phyloP scores from a whole-genome alignment of 2,888 invertebrate genomes.

The Serripes groenlandicus region DNA sequence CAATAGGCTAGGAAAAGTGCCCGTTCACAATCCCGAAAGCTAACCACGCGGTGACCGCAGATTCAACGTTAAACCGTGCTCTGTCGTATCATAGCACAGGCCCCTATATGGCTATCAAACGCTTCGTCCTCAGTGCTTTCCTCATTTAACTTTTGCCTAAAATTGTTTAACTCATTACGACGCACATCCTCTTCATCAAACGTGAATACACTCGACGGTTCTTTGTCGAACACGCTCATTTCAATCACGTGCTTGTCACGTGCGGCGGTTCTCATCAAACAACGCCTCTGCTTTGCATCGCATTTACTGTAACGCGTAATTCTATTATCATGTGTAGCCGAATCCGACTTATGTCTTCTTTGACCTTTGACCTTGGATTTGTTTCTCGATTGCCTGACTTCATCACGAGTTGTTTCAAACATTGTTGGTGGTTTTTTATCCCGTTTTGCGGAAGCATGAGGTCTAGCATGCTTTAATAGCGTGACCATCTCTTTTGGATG shows the following conservation, averaged over 20 bases:
- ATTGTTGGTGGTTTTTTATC: not conserved
- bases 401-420: conserved; percentile 12
- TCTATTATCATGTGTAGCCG: conserved; percentile 2
- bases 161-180: not conserved
- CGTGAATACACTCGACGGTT: not conserved
- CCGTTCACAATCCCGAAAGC: too few species aligned
- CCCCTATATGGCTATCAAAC: conserved; percentile 13
- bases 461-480: not conserved
- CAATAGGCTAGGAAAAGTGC: too few species aligned
- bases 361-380: not conserved
- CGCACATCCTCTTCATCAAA: conserved; percentile 9
- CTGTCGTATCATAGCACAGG: conserved; percentile 11
- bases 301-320: not conserved
- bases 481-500: not conserved
- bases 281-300: conserved; percentile 16
- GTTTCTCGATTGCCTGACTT: not conserved
- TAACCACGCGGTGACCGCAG: too few species aligned
- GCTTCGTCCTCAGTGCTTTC: conserved; percentile 3
- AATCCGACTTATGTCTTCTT: not conserved
- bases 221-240: conserved; percentile 10
- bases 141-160: not conserved
- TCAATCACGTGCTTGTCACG: not conserved
- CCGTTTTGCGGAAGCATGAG: not conserved
- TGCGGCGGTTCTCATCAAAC: not conserved
- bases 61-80: conserved; percentile 17